Percentiles rank a stretch among this genome's conserved stretches.
Evolutionary conservation across 2,888 invertebrate genomes (phyloP).

Genomic region (Rhimphoctona megacephalus): DNA sequence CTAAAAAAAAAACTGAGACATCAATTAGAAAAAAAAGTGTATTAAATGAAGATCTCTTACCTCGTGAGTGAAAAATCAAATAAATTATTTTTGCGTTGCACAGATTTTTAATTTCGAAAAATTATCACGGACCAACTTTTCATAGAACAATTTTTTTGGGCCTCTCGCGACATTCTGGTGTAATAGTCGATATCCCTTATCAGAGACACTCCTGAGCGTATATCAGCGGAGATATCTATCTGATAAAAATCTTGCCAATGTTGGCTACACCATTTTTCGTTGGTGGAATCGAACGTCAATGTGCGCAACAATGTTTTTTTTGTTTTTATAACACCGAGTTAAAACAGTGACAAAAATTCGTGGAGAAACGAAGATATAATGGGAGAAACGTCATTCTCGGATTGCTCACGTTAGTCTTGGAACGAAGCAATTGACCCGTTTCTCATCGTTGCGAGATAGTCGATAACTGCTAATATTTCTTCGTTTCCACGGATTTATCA

Average conservation of each 20-base stretch:
- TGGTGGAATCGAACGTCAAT: constrained; percentile 10
- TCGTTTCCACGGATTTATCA: constrained; percentile 62
- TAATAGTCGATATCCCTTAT: constrained; percentile 64
- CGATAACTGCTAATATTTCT: constrained; percentile 44
- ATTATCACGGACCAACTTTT: constrained; percentile 20
- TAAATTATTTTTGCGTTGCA: not conserved
- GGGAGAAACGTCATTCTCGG: constrained; percentile 37
- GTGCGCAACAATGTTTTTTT: constrained; percentile 3
- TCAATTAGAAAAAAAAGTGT: not conserved
- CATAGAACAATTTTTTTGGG: constrained; percentile 36
- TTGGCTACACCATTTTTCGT: constrained; percentile 41
- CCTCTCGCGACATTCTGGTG: constrained; percentile 53
- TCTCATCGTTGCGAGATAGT: constrained; percentile 44
- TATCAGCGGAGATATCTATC: constrained; percentile 66
- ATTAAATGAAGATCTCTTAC: constrained; percentile 27
- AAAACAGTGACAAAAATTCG: constrained; percentile 1
- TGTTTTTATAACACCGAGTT: not conserved
- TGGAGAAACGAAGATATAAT: constrained; percentile 22
- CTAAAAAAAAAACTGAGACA: constrained; percentile 16
- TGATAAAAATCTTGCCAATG: constrained; percentile 56
- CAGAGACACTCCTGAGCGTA: constrained; percentile 67
- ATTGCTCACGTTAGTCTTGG: constrained; percentile 40
- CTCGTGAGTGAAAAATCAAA: constrained; percentile 3
- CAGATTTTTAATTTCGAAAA: not conserved
- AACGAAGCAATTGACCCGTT: constrained; percentile 50